phyloP scores from a whole-genome alignment of 2,888 invertebrate genomes.

The Ornithoptera alexandrae region DNA sequence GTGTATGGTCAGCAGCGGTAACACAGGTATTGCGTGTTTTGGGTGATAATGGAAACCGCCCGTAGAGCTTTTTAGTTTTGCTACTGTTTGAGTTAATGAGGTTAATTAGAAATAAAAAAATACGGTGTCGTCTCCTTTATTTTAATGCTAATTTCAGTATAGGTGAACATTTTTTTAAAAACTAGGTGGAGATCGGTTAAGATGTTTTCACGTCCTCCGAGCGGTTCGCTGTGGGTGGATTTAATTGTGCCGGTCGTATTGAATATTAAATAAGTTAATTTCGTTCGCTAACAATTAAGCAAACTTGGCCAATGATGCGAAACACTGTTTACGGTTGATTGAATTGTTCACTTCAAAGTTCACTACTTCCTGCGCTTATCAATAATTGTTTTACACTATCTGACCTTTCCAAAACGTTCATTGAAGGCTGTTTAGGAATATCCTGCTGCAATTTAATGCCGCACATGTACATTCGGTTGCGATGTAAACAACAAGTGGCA shows the following conservation, averaged over 20 bases:
- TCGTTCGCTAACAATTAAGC: constrained; percentile 47
- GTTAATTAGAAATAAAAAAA: constrained; percentile 25
- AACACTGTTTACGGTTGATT: constrained; percentile 55
- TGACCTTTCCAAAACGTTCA: constrained; percentile 46
- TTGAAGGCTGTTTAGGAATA: constrained; percentile 29
- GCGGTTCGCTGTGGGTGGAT: constrained; percentile 12
- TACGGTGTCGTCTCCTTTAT: constrained; percentile 3
- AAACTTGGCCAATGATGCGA: constrained; percentile 57
- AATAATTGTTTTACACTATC: constrained; percentile 43
- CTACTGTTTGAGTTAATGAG: constrained; percentile 32
- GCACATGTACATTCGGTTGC: not conserved
- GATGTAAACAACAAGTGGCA: constrained; percentile 12
- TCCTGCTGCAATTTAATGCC: constrained; percentile 1
- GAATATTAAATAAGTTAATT: constrained; percentile 34
- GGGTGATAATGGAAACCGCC: constrained; percentile 36
- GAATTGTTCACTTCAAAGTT: constrained; percentile 58
- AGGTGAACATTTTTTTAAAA: constrained; percentile 2
- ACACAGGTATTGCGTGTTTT: constrained; percentile 63
- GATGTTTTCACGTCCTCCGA: constrained; percentile 1
- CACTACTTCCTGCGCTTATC: constrained; percentile 51
- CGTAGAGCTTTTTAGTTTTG: constrained; percentile 44
- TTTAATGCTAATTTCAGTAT: constrained; percentile 12
- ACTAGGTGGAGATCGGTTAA: constrained; percentile 3
- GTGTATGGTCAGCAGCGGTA: constrained; percentile 52
- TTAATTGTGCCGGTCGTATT: constrained; percentile 16